Evolutionary conservation across 2,888 invertebrate genomes (phyloP).

Genomic region (Aspidiotus destructor): DNA sequence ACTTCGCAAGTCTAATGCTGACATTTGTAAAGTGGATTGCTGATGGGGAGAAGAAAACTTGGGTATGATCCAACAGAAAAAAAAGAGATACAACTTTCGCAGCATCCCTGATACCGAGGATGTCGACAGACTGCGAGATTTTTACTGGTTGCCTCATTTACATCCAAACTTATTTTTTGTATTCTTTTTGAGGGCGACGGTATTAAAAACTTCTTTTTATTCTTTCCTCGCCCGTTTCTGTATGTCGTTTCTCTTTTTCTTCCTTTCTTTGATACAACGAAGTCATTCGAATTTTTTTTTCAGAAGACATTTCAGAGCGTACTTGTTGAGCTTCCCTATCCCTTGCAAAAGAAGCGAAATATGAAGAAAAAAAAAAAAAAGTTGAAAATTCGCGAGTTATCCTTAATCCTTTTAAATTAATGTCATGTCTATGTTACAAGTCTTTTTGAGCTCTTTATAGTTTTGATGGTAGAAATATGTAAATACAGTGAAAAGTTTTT

Average conservation of each 20-base stretch:
- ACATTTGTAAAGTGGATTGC: slow-evolving; percentile 12
- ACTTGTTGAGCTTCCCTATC: slow-evolving; percentile 27
- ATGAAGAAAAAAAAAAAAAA: slow-evolving; percentile 17
- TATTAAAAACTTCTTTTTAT: slow-evolving; percentile 25
- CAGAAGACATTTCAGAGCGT: slow-evolving; percentile 10
- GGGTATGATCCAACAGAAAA: background rate
- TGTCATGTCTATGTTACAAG: slow-evolving; percentile 31
- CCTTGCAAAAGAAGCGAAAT: slow-evolving; percentile 5
- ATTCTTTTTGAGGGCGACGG: slow-evolving; percentile 12
- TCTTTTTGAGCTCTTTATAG: slow-evolving; percentile 19
- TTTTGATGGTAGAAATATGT: slow-evolving; percentile 29
- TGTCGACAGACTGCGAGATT: slow-evolving; percentile 11
- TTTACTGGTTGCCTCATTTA: slow-evolving; percentile 26
- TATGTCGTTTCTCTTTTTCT: background rate
- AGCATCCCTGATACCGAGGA: slow-evolving; percentile 1
- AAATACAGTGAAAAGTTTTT: slow-evolving; percentile 23
- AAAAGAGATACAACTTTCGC: background rate
- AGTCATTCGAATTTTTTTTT: slow-evolving; percentile 1
- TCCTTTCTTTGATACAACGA: background rate
- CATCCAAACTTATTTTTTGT: slow-evolving; percentile 25
- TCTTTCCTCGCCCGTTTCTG: too few species aligned
- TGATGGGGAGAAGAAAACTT: slow-evolving; percentile 11
- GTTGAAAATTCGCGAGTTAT: slow-evolving; percentile 21
- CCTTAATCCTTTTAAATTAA: slow-evolving; percentile 32
- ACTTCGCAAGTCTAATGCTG: background rate